Percentiles rank a stretch among this genome's conserved stretches.
These are phyloP conservation scores for Octodonta nipae DNA, from an alignment of 2,888 invertebrate genomes.

Conservation along the genomic window DNA sequence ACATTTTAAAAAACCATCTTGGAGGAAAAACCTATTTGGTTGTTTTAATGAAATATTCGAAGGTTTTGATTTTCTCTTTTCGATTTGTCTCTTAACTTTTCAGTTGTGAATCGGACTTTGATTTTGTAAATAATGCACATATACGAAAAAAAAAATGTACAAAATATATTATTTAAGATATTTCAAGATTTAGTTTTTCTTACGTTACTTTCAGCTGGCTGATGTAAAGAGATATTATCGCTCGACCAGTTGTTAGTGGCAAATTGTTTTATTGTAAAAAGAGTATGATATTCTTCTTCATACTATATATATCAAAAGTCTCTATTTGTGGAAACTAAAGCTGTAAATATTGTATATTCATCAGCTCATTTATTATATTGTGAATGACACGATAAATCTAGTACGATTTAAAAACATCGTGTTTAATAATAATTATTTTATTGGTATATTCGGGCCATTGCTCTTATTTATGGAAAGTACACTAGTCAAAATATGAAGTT, in stretches of 20 bases:
- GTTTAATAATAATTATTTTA: slow-evolving; percentile 13
- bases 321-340: slow-evolving; percentile 17
- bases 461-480: slow-evolving; percentile 29
- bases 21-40: slow-evolving; percentile 6
- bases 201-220: too few relatives aligned
- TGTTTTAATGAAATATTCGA: neutral
- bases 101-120: slow-evolving; percentile 17
- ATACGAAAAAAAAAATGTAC: slow-evolving; percentile 20
- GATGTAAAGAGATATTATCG: too few relatives aligned
- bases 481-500: slow-evolving; percentile 35
- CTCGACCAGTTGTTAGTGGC: too few relatives aligned
- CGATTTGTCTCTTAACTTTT: slow-evolving; percentile 13
- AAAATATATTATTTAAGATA: slow-evolving; percentile 21
- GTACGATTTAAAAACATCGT: slow-evolving; percentile 16
- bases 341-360: slow-evolving; percentile 36
- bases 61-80: slow-evolving; percentile 7
- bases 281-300: slow-evolving; percentile 19
- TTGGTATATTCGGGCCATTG: slow-evolving; percentile 26
- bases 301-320: too few relatives aligned
- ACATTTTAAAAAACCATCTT: slow-evolving; percentile 23
- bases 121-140: slow-evolving; percentile 24
- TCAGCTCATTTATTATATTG: slow-evolving; percentile 22
- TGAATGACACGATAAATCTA: slow-evolving; percentile 17
- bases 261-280: too few relatives aligned
- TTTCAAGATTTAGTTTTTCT: too few relatives aligned